A percentile compares a stretch with the other conserved stretches of the same genome.
phyloP scores from a whole-genome alignment of 2,113 vertebrate species.

The Phalacrocorax carbo region DNA sequence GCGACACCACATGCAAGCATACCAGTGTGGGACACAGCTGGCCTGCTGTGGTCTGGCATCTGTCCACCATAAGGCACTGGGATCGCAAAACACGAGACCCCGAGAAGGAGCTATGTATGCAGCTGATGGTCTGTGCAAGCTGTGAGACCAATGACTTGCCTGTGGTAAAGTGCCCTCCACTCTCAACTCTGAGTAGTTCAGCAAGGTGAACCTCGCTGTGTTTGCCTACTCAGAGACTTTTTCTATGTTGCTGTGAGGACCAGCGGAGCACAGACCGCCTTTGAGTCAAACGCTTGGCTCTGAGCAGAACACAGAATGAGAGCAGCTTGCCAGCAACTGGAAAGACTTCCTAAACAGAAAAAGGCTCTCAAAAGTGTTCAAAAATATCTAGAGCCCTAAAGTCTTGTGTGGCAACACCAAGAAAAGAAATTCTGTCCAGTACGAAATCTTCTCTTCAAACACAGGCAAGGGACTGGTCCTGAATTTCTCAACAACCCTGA shows the following conservation, averaged over 20 bases:
- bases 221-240: neutral
- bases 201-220: neutral
- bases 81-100: neutral
- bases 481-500: neutral
- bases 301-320: neutral
- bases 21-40: neutral
- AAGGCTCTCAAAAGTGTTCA: neutral
- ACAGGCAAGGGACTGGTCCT: neutral
- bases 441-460: neutral
- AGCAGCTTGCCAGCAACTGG: neutral
- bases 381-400: neutral
- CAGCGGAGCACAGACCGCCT: neutral
- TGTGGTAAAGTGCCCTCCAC: neutral
- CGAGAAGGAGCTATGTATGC: accelerated
- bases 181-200: neutral
- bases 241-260: neutral
- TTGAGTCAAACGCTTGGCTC: neutral
- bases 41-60: neutral
- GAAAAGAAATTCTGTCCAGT: neutral
- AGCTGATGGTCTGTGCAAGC: neutral
- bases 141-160: neutral
- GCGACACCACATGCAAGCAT: neutral
- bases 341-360: neutral
- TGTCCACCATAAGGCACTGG: neutral
- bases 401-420: neutral